phyloP scores from a whole-genome alignment of 2,888 invertebrate species.

The Caenorhabditis parvicauda region DNA sequence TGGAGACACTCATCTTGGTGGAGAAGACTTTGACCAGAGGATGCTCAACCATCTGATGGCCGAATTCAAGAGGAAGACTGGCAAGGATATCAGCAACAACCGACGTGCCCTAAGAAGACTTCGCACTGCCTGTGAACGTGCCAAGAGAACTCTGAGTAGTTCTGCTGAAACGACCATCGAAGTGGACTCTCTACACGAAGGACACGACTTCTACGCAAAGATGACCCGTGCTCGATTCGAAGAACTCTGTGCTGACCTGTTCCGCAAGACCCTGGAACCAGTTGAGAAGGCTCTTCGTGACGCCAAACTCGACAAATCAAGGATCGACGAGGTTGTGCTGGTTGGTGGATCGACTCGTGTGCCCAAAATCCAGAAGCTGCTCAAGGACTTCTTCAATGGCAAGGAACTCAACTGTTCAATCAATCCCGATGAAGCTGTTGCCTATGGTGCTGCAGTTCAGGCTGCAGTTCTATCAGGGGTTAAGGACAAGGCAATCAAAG shows the following conservation, averaged over 20 bases:
- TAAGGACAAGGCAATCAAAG: constrained; percentile 25
- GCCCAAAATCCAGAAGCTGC: constrained; percentile 91
- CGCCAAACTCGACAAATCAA: constrained; percentile 87
- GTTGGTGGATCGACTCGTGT: constrained; percentile 92
- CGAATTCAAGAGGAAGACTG: constrained; percentile 71
- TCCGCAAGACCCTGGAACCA: constrained; percentile 91
- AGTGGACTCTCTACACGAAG: constrained; percentile 90
- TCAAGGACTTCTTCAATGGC: constrained; percentile 81
- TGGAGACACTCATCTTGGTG: constrained; percentile 72
- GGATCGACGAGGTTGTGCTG: constrained; percentile 67
- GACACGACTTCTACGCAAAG: constrained; percentile 90
- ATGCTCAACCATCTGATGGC: constrained; percentile 64
- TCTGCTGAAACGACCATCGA: constrained; percentile 71
- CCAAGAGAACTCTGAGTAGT: constrained; percentile 70
- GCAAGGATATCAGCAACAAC: constrained; percentile 79
- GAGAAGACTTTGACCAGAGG: constrained; percentile 42
- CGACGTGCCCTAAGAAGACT: constrained; percentile 84
- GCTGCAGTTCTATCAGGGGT: constrained; percentile 31
- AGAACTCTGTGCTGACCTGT: constrained; percentile 90
- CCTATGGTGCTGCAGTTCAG: constrained; percentile 75
- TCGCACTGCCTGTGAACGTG: constrained; percentile 80
- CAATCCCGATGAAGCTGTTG: constrained; percentile 94
- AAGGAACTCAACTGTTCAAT: constrained; percentile 86
- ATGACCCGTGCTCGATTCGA: constrained; percentile 96
- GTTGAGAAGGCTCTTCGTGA: constrained; percentile 93